Percentiles rank a stretch among this genome's conserved stretches.
phyloP scores from a whole-genome alignment of 2,113 vertebrate genomes.

The Coregonus clupeaformis region DNA sequence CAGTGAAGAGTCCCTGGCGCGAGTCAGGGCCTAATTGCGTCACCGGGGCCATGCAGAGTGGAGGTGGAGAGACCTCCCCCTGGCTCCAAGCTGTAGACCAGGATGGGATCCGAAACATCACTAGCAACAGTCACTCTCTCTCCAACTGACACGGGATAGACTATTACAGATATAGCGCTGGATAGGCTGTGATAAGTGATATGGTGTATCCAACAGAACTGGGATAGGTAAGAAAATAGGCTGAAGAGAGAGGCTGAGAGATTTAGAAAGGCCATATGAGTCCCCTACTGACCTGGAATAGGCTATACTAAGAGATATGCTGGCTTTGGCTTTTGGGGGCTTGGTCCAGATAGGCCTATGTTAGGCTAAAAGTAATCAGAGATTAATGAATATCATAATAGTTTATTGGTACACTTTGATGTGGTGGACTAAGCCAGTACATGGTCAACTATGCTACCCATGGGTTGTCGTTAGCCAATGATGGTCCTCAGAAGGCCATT shows the following conservation, averaged over 20 bases:
- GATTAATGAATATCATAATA: slow-evolving; percentile 57
- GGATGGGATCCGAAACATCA: slow-evolving; percentile 64
- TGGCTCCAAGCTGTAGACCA: slow-evolving; percentile 48
- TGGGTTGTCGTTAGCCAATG: not conserved
- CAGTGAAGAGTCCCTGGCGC: slow-evolving; percentile 39
- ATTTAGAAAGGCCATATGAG: slow-evolving; percentile 53
- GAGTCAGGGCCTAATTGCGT: slow-evolving; percentile 42
- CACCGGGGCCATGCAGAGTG: slow-evolving; percentile 46
- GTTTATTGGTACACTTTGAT: slow-evolving; percentile 43
- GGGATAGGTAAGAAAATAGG: slow-evolving; percentile 69
- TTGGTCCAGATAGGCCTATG: slow-evolving; percentile 44
- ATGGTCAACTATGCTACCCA: slow-evolving; percentile 6
- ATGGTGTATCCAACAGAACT: slow-evolving; percentile 57
- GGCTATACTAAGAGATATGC: slow-evolving; percentile 57
- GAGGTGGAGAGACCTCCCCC: slow-evolving; percentile 45
- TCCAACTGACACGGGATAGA: slow-evolving; percentile 4
- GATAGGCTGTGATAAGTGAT: slow-evolving; percentile 56
- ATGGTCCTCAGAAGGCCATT: not conserved
- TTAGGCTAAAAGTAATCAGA: slow-evolving; percentile 43
- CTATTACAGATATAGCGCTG: slow-evolving; percentile 17
- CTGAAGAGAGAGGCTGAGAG: slow-evolving; percentile 60
- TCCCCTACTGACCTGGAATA: slow-evolving; percentile 54
- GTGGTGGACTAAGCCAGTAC: slow-evolving; percentile 5
- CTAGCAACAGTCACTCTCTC: slow-evolving; percentile 51
- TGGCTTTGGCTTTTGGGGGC: slow-evolving; percentile 34